Evolutionary conservation across 2,888 invertebrate species (phyloP).

Genomic region (Drosophila paucipuncta): DNA sequence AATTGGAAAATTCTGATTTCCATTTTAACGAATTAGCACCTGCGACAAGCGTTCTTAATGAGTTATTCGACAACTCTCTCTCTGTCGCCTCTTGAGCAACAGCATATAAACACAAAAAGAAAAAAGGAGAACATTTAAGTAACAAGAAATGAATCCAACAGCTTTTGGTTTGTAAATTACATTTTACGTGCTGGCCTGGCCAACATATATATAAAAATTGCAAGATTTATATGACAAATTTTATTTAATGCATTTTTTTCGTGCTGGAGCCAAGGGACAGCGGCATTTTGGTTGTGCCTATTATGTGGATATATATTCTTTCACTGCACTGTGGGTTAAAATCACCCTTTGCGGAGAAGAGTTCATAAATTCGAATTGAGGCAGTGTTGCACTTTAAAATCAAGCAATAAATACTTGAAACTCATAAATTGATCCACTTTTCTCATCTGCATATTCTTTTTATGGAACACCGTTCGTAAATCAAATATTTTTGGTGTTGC

Average conservation of each 20-base stretch:
- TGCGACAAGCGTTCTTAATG: conserved; percentile 78
- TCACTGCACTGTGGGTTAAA: conserved; percentile 6
- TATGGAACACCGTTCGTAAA: neutral
- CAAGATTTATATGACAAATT: conserved; percentile 81
- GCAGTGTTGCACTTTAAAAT: neutral
- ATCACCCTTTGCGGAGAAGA: neutral
- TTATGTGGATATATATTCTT: neutral
- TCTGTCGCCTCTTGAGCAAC: conserved; percentile 36
- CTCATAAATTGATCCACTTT: neutral
- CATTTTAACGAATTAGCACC: conserved; percentile 81
- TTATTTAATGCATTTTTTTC: conserved; percentile 78
- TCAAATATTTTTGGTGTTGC: neutral
- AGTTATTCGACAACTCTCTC: conserved; percentile 74
- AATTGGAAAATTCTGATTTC: conserved; percentile 81
- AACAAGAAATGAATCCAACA: conserved; percentile 46
- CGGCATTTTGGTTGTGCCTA: conserved; percentile 28
- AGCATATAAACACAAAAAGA: conserved; percentile 12
- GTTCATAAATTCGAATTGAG: neutral
- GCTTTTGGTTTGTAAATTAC: conserved; percentile 77
- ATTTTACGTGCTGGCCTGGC: conserved; percentile 63
- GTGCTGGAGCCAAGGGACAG: conserved; percentile 55
- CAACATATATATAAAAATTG: conserved; percentile 76
- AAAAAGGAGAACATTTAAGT: neutral
- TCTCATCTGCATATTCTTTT: neutral
- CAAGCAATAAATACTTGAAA: neutral